Conservation (phyloP, 2,888 invertebrate species). For the Venustoraphidia nigricollis region DNA sequence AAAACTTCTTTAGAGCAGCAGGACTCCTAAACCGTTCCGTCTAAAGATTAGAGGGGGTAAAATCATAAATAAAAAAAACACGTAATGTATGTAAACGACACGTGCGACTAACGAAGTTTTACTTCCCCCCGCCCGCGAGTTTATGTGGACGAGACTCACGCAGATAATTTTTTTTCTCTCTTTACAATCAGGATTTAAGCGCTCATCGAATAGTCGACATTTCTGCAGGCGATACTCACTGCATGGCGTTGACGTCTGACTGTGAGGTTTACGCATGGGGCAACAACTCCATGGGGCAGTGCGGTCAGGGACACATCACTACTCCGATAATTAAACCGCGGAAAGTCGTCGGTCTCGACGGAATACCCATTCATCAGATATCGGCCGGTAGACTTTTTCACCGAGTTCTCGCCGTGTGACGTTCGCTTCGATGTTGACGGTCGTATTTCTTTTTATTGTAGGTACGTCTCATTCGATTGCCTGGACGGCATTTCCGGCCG, state of each 20-base stretch:
- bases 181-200: conserved; percentile 24
- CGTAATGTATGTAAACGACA: no score
- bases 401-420: background rate
- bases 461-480: conserved; percentile 45
- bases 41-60: no score
- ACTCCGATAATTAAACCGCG: conserved; percentile 39
- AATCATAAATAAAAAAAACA: no score
- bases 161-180: no score
- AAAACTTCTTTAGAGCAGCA: no score
- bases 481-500: conserved; percentile 36
- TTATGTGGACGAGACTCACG: no score
- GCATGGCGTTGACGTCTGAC: conserved; percentile 39
- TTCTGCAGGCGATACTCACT: conserved; percentile 43
- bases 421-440: background rate
- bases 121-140: no score
- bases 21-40: no score
- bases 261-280: conserved; percentile 40
- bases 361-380: conserved; percentile 37
- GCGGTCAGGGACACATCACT: conserved; percentile 43
- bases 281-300: conserved; percentile 48
- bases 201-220: conserved; percentile 38
- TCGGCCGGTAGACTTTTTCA: conserved; percentile 33
- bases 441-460: conserved; percentile 8
- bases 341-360: conserved; percentile 37
- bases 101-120: no score